Conservation (phyloP, 2,113 vertebrate genomes). For the Clarias macrocephalus region DNA sequence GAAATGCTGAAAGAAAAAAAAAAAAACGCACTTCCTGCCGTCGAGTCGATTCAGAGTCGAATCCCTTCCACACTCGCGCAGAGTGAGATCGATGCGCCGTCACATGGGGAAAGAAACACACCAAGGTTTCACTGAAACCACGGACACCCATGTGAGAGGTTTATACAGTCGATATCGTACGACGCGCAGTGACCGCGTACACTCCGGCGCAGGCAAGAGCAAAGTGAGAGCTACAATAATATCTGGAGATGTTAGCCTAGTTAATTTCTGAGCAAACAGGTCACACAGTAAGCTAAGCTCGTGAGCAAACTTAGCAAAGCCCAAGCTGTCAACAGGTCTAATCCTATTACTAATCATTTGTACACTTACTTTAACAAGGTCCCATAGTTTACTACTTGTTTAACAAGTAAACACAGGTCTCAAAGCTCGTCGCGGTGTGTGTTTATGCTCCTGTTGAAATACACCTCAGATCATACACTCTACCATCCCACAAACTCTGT, state of each 20-base stretch:
- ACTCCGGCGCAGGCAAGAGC: neutral
- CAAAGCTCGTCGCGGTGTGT: no score
- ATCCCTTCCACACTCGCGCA: neutral
- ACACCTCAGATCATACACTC: no score
- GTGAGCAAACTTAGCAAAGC: neutral
- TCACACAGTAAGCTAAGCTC: neutral
- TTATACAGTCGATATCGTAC: neutral
- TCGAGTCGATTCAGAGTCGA: neutral
- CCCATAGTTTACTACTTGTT: no score
- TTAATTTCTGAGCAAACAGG: neutral
- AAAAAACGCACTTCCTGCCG: neutral
- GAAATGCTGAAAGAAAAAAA: neutral
- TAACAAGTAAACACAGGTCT: no score
- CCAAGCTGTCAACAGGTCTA: neutral
- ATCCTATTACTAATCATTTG: neutral
- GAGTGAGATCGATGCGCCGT: neutral
- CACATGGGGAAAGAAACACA: neutral
- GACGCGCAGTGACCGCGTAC: neutral
- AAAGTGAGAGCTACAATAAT: neutral
- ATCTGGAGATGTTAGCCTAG: neutral
- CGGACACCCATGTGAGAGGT: neutral
- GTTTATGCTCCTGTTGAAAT: no score
- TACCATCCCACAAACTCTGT: no score
- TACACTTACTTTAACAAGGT: neutral
- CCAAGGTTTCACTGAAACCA: neutral